A percentile compares a stretch with the other conserved stretches of the same genome.
Conservation (phyloP, 2,888 invertebrate species). For the Alloscopus bannaensis region DNA sequence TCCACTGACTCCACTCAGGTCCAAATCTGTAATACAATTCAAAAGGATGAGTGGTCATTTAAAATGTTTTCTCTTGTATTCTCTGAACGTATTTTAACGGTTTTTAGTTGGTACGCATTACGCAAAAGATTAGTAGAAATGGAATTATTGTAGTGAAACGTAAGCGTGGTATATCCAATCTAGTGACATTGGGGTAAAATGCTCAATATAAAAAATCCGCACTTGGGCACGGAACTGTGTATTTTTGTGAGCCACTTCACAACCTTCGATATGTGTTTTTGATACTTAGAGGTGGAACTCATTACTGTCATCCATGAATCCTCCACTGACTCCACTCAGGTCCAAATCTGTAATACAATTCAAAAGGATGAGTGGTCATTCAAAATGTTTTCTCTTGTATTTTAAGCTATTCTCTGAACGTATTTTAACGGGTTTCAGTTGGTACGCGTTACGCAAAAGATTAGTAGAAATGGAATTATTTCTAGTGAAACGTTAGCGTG, state of each 20-base stretch:
- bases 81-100: too few species aligned
- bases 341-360: conserved; percentile 36
- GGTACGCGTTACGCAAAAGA: too few species aligned
- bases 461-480: too few species aligned
- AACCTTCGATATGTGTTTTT: too few species aligned
- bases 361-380: background rate
- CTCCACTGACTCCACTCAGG: conserved; percentile 3
- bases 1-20: conserved; percentile 7
- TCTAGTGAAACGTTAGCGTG: too few species aligned
- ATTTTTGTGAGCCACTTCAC: too few species aligned
- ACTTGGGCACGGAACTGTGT: too few species aligned
- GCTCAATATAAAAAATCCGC: background rate
- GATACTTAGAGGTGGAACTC: conserved; percentile 40
- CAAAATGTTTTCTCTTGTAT: background rate
- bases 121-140: too few species aligned
- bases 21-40: conserved; percentile 32
- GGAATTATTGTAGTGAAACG: too few species aligned
- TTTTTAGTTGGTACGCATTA: too few species aligned
- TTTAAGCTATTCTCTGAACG: too few species aligned
- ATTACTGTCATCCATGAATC: conserved; percentile 32
- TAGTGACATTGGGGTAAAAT: background rate
- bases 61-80: background rate
- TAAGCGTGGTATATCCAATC: background rate
- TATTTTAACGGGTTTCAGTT: too few species aligned
- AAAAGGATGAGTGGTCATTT: background rate